Base-by-base conservation (phyloP, 2,113 vertebrate genomes). In the Neodontobutis hainanensis region DNA sequence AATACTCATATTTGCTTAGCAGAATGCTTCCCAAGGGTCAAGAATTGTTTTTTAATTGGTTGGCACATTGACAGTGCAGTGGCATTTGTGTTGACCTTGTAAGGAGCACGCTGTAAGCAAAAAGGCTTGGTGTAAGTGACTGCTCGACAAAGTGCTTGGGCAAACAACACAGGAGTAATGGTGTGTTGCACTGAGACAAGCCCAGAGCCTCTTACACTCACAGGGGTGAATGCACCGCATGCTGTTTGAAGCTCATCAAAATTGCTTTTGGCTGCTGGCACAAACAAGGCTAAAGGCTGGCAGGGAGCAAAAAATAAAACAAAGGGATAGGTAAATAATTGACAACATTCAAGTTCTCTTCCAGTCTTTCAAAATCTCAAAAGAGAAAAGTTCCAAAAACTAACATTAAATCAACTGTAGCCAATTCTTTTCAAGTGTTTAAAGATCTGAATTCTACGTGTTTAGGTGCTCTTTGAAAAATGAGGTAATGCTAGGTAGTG, bases 101-200 rank as follows among this genome's bases (percentile, higher is more conserved):
- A 77, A 70, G 64, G 75, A 73, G 77, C 75, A 62, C n/a, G 51
- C 62, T 67, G 65, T 45, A 43, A 75, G 80, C 58, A 19, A 44
- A 75, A 67, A 65, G 53, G 50, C 58, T 34, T 1, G 11, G 34
- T 48, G 61, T 79, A 60, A 78, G 82, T 83, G 78, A 86, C 80
- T 85, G 75, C 78, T 81, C 42, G 11, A 64, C 81, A 79, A 77
- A 72, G 70, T 74, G 72, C 78, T 82, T 65, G 44, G 66, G 77
- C 67, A 85, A 85, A 83, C 78, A 85, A 66, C 83, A 67, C 63
- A 53, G 70, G 76, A 77, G 79, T 85, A 84, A 85, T 85, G 85
- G 79, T 42, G 75, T 81, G 84, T 87, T 89, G 80, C 81, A 83
- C 52, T 5, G 69, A 80, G 81, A 87, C 84, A 83, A 75, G 85